Percentiles rank a stretch among this genome's conserved stretches.
Evolutionary conservation across 2,888 invertebrate species (phyloP).

Genomic region (Lobophora halterata): DNA sequence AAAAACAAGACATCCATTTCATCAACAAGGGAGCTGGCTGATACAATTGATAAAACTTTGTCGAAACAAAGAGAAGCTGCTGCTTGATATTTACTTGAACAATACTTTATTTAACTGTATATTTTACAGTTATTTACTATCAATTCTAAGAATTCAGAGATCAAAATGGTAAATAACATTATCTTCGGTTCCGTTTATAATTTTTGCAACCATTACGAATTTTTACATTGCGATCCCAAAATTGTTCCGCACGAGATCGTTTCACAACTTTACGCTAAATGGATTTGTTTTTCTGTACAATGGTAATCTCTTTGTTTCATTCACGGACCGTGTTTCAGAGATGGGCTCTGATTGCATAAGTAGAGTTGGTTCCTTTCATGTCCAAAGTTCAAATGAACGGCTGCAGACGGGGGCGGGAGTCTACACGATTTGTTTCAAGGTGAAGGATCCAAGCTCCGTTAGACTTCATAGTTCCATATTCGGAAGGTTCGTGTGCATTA

Average conservation of each 20-base stretch:
- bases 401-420: slow-evolving; percentile 14
- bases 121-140: slow-evolving; percentile 10
- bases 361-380: slow-evolving; percentile 10
- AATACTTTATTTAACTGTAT: background rate
- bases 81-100: slow-evolving; percentile 1
- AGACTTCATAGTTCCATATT: slow-evolving; percentile 23
- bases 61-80: slow-evolving; percentile 4
- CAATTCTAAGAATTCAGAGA: slow-evolving; percentile 6
- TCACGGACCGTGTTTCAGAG: slow-evolving; percentile 3
- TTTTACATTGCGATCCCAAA: background rate
- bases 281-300: background rate
- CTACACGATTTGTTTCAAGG: slow-evolving; percentile 39
- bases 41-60: slow-evolving; percentile 9
- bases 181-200: slow-evolving; percentile 9
- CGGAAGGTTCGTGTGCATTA: slow-evolving; percentile 10
- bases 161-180: slow-evolving; percentile 10
- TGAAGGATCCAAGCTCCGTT: slow-evolving; percentile 35
- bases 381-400: slow-evolving; percentile 19
- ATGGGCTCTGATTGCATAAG: slow-evolving; percentile 7
- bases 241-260: background rate
- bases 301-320: slow-evolving; percentile 9
- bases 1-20: slow-evolving; percentile 13
- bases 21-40: slow-evolving; percentile 8
- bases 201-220: background rate
- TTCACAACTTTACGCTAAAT: background rate